phyloP scores from a whole-genome alignment of 2,113 vertebrate genomes.

The Dasyornis broadbenti region DNA sequence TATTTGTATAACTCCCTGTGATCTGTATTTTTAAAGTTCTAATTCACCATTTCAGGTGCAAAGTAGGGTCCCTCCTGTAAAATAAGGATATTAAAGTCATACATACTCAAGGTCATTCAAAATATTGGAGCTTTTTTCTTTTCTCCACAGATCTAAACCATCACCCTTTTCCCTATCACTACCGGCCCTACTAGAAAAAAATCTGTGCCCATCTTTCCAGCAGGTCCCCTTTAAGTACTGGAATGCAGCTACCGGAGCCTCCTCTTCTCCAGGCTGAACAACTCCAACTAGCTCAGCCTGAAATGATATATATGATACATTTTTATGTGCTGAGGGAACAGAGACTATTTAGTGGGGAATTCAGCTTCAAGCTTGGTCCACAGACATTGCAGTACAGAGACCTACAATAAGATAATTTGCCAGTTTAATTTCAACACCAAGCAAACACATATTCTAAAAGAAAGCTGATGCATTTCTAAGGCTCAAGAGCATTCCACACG shows the following conservation, averaged over 20 bases:
- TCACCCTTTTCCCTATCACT: too few relatives aligned
- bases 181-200: too few relatives aligned
- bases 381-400: background rate
- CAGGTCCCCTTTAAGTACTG: background rate
- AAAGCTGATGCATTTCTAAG: background rate
- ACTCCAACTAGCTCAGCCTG: background rate
- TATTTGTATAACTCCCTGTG: background rate
- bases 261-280: background rate
- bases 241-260: accelerated
- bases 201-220: background rate
- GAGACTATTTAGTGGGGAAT: background rate
- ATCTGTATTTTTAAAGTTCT: background rate
- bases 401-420: background rate
- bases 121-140: background rate
- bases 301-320: background rate
- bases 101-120: background rate
- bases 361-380: background rate
- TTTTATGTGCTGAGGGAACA: background rate
- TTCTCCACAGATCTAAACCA: background rate
- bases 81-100: background rate
- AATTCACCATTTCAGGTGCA: background rate
- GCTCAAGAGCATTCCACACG: background rate
- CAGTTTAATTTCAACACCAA: background rate
- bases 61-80: background rate
- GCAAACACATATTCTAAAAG: background rate